Evolutionary conservation across 30 jellyfish, hydroid and myxozoan genomes (phyloP), one percentile per base, ranked within the genome.

Genomic region (Morbakka virulenta): DNA sequence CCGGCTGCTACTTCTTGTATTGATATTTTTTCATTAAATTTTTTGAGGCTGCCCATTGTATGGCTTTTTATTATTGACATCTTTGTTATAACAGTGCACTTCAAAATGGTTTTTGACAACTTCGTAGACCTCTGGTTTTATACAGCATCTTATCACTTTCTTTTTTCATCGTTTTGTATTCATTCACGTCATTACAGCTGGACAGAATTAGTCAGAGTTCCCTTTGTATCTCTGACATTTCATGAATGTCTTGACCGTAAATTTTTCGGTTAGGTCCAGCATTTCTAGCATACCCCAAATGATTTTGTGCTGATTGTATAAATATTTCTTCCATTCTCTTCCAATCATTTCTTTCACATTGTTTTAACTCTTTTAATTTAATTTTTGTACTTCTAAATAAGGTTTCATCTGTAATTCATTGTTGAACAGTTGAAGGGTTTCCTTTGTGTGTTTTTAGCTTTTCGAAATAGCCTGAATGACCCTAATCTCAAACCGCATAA

Each of bases 271-370:
- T n/a, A 2, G 81, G 81, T 25, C 71, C 81, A 32, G 28, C 30
- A 20, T 69, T 53, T 69, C 49, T 69, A 24, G 30, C 51, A 69
- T 69, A 69, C 31, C 81, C 81, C 49, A 69, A 34, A 69, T 69
- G 35, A 33, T 69, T 36, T 69, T 69, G 72, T 22, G 72, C 71
- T 69, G 35, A 69, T 32, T 57, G 33, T 61, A 35, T 75, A 32
- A 61, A 57, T 75, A 53, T 61, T 50, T 75, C 78, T 31, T 75
- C 35, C 63, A 75, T 75, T 36, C 52, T 75, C 57, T 47, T 53
- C 87, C 87, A 53, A 51, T 75, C 78, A 61, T 75, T 75, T 26
- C 87, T 75, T 29, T 61, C 63, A 57, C 76, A 61, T 61, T 73
- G n/a, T n/a, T n/a, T n/a, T 31, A 52, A 51, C 28, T 73, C 85